A percentile compares a stretch with the other conserved stretches of the same genome.
These are phyloP conservation scores for Galago senegalensis DNA, from an alignment of 2,797 vertebrate species.

Conservation along the genomic window DNA sequence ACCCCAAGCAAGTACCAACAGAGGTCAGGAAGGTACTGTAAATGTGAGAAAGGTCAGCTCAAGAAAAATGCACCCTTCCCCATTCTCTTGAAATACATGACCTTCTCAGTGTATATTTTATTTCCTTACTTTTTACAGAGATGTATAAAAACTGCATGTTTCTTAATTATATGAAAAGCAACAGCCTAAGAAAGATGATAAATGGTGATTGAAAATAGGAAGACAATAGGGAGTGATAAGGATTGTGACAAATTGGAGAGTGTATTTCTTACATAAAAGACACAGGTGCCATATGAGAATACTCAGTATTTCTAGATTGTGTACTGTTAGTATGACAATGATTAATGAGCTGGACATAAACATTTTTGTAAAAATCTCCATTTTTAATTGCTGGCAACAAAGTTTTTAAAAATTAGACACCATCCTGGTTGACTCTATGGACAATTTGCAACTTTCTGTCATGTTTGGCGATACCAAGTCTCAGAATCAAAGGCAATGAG, in stretches of 20 bases:
- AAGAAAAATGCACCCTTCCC: background rate
- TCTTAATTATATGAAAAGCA: slow-evolving; percentile 28
- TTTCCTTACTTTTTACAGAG: slow-evolving; percentile 12
- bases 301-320: background rate
- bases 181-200: background rate
- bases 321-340: background rate
- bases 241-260: background rate
- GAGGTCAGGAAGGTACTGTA: background rate
- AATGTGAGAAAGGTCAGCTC: background rate
- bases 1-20: background rate
- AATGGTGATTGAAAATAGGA: background rate
- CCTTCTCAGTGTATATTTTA: background rate
- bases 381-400: background rate
- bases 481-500: background rate
- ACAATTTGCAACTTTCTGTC: background rate
- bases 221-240: background rate
- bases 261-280: background rate
- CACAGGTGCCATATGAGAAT: background rate
- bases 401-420: background rate
- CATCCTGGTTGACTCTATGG: background rate
- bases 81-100: background rate
- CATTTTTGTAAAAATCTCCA: background rate
- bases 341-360: background rate
- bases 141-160: background rate
- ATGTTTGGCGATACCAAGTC: background rate